Percentiles rank a stretch among this genome's conserved stretches.
These are phyloP conservation scores for Corella eumyota DNA, from an alignment of 23 tunicate species.

Conservation along the genomic window DNA sequence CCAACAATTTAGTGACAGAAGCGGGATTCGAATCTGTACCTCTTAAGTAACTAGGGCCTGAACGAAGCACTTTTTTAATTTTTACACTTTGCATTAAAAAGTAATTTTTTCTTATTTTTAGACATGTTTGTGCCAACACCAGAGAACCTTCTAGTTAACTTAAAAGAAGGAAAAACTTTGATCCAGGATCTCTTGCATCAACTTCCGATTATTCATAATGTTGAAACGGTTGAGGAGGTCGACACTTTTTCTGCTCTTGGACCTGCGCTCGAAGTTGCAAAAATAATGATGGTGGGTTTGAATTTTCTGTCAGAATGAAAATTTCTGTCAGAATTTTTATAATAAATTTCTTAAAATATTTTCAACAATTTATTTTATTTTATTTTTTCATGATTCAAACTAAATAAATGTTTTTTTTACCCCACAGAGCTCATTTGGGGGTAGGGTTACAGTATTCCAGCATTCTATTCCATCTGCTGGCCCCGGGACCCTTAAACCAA, in stretches of 20 bases:
- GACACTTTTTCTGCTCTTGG: constrained; percentile 75
- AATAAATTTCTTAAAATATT: neutral
- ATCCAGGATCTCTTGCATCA: constrained; percentile 71
- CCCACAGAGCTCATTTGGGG: constrained; percentile 57
- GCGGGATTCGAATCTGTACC: too few relatives aligned
- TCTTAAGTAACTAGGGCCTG: too few relatives aligned
- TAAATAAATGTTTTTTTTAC: neutral
- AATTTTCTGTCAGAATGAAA: neutral
- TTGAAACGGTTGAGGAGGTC: constrained; percentile 33
- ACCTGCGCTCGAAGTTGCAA: constrained; percentile 83
- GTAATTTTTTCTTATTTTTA: constrained; percentile 10
- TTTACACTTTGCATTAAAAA: too few relatives aligned
- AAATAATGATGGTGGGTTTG: constrained; percentile 59
- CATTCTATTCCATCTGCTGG: constrained; percentile 74
- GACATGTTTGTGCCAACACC: constrained; percentile 83
- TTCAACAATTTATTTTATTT: neutral
- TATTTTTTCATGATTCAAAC: neutral
- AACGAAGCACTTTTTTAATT: too few relatives aligned
- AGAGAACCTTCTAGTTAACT: constrained; percentile 74
- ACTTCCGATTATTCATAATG: constrained; percentile 60
- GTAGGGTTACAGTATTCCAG: constrained; percentile 90
- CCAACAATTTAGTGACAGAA: too few relatives aligned
- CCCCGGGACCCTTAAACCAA: constrained; percentile 56
- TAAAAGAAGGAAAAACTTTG: constrained; percentile 48
- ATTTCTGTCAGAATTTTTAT: neutral